Conservation (phyloP, 2,797 vertebrate genomes). For the Arremon brunneinucha region DNA sequence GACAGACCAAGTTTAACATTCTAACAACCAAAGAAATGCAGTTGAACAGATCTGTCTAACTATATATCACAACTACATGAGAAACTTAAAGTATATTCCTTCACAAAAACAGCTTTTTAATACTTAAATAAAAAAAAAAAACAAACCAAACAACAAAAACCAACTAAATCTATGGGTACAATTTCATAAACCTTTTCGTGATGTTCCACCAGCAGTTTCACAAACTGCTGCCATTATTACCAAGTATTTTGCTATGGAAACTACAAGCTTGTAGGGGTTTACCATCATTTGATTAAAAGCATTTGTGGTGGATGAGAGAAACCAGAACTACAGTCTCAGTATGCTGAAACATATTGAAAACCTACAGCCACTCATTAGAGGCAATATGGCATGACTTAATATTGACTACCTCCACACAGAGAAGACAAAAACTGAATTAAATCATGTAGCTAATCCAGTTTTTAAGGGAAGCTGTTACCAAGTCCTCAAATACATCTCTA, state of each 20-base stretch:
- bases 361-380: background rate
- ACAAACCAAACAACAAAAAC: rapidly evolving
- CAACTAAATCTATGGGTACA: background rate
- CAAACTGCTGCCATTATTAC: background rate
- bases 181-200: background rate
- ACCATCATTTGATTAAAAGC: constrained; percentile 18
- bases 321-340: background rate
- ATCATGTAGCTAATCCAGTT: background rate
- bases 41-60: background rate
- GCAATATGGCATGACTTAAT: background rate
- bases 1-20: background rate
- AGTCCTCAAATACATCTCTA: background rate
- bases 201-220: background rate
- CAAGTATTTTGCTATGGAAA: constrained; percentile 7
- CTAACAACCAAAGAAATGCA: background rate
- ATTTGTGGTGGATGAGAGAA: background rate
- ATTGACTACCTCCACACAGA: background rate
- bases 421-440: background rate
- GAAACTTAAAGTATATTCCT: background rate
- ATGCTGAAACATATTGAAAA: background rate
- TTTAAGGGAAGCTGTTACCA: background rate
- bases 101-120: background rate
- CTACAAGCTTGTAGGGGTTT: background rate
- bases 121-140: too few relatives aligned
- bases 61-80: background rate